phyloP scores from a whole-genome alignment of 2,797 vertebrate species.

The Periparus ater region DNA sequence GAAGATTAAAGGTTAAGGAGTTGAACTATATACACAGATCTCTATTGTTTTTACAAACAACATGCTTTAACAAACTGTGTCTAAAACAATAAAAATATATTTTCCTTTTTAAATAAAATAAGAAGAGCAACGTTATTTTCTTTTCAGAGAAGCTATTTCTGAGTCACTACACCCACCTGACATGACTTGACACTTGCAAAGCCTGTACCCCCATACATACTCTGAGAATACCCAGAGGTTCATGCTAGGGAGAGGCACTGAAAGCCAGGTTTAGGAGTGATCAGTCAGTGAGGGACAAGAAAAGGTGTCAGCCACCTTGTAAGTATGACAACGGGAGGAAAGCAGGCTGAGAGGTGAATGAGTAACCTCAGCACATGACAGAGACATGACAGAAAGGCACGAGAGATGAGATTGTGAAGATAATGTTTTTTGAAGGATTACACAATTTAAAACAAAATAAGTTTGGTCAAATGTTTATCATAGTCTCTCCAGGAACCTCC shows the following conservation, averaged over 20 bases:
- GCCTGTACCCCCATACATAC: neutral
- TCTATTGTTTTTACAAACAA: neutral
- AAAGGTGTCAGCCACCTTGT: conserved; percentile 8
- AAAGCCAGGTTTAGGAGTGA: neutral
- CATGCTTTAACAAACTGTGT: neutral
- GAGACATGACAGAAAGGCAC: neutral
- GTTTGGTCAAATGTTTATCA: conserved; percentile 23
- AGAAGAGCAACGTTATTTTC: neutral
- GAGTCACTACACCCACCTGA: neutral
- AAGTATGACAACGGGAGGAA: neutral
- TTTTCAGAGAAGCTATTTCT: neutral
- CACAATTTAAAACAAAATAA: neutral
- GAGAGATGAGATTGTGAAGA: neutral
- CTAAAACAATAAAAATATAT: neutral
- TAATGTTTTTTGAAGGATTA: neutral
- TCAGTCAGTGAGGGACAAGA: neutral
- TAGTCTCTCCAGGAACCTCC: neutral
- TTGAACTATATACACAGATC: neutral
- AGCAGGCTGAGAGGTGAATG: neutral
- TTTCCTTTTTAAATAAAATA: neutral
- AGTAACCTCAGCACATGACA: neutral
- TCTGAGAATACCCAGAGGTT: neutral
- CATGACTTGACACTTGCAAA: neutral
- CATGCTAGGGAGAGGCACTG: neutral
- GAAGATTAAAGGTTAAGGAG: neutral